Evolutionary conservation across 2,113 vertebrate species (phyloP).

Genomic region (Marmota monax): DNA sequence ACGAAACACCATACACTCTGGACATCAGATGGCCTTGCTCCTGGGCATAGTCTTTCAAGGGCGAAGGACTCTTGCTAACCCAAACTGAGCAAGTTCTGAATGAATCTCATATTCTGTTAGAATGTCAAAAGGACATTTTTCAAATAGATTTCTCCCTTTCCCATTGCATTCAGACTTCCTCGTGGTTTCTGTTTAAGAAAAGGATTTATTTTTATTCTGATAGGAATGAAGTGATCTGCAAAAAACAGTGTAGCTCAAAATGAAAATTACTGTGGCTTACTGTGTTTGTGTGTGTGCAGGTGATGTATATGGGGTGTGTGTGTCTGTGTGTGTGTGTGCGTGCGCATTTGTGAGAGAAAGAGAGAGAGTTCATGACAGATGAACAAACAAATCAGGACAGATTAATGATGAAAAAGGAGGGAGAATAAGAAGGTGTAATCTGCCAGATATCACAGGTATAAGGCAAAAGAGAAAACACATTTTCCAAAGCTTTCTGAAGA

Average conservation of each 20-base stretch:
- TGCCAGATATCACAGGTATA: background rate
- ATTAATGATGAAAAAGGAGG: background rate
- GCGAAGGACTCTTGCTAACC: background rate
- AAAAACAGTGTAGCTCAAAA: background rate
- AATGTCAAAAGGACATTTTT: background rate
- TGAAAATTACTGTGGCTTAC: background rate
- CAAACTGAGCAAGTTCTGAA: background rate
- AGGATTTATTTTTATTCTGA: background rate
- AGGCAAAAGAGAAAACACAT: background rate
- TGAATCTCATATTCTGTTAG: background rate
- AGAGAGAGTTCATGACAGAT: background rate
- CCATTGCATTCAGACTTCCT: background rate
- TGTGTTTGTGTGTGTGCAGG: background rate
- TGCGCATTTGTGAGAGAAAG: background rate
- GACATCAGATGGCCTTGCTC: background rate
- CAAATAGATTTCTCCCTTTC: background rate
- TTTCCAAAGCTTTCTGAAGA: background rate
- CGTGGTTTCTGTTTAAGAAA: conserved; percentile 22
- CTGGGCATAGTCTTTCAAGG: background rate
- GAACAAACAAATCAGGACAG: background rate
- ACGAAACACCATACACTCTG: conserved; percentile 43
- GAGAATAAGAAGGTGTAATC: background rate
- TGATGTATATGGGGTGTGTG: background rate
- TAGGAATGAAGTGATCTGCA: background rate
- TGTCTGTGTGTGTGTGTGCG: background rate